Percentiles rank a stretch among this genome's conserved stretches.
Evolutionary conservation across 2,797 vertebrate genomes (phyloP).

Genomic region (Gouania willdenowi): DNA sequence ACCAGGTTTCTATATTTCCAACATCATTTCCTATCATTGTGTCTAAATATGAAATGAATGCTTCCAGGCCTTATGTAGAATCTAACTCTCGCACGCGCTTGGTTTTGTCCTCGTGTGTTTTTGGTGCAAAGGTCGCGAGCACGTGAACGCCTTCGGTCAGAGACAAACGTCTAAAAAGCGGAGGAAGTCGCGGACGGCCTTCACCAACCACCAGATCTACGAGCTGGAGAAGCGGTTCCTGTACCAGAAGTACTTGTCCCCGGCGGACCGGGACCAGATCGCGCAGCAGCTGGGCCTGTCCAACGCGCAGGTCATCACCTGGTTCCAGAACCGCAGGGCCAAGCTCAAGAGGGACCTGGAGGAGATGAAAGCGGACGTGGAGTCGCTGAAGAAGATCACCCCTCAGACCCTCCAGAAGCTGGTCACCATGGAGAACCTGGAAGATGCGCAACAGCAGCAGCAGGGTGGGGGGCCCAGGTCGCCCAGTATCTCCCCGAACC

Average conservation of each 20-base stretch:
- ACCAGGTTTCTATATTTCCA: too few relatives aligned
- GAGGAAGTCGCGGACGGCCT: conserved; percentile 92
- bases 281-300: conserved; percentile 89
- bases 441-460: conserved; percentile 56
- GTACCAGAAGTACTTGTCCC: conserved; percentile 91
- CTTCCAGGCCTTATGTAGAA: too few relatives aligned
- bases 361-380: conserved; percentile 93
- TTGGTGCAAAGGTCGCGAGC: conserved; percentile 85
- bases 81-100: too few relatives aligned
- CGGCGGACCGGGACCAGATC: conserved; percentile 88
- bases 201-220: conserved; percentile 93
- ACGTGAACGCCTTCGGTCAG: conserved; percentile 74
- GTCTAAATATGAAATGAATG: too few relatives aligned
- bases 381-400: conserved; percentile 87
- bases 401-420: conserved; percentile 83
- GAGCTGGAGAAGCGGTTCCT: conserved; percentile 91
- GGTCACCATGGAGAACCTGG: conserved; percentile 76
- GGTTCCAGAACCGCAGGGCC: conserved; percentile 93
- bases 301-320: conserved; percentile 92
- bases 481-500: conserved; percentile 72
- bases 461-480: conserved; percentile 63
- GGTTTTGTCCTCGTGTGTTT: too few relatives aligned
- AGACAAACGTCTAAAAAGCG: conserved; percentile 82
- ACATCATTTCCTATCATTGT: too few relatives aligned
- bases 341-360: conserved; percentile 90